Evolutionary conservation across 1,140 invertebrate genomes (phyloP).

Genomic region (Sarcophaga bullata): DNA sequence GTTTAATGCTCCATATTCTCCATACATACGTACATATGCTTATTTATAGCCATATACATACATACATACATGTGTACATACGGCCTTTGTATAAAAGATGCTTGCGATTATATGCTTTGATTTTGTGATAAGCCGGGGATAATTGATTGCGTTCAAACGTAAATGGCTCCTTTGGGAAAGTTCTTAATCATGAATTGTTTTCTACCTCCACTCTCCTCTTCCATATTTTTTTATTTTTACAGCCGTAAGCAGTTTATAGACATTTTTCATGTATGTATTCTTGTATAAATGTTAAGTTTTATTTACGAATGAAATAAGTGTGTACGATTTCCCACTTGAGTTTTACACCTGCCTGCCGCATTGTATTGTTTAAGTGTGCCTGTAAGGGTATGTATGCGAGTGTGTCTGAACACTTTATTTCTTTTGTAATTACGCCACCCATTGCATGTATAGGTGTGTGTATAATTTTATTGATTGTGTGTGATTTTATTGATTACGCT

Average conservation of each 20-base stretch:
- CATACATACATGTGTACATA: background rate
- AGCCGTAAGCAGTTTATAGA: conserved; percentile 12
- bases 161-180: conserved; percentile 37
- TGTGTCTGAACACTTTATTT: background rate
- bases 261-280: background rate
- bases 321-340: too few species aligned
- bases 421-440: background rate
- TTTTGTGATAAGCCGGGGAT: conserved; percentile 37
- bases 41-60: background rate
- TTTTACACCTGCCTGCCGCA: too few species aligned
- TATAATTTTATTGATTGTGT: background rate
- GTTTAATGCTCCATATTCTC: conserved; percentile 17
- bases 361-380: background rate
- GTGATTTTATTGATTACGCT: background rate
- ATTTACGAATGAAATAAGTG: too few species aligned
- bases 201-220: too few species aligned
- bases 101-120: conserved; percentile 9
- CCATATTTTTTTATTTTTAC: conserved; percentile 26
- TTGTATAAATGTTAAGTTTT: background rate
- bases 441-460: background rate
- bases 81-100: conserved; percentile 17
- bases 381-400: background rate
- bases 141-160: conserved; percentile 39
- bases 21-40: too few species aligned
- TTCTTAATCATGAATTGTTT: background rate